Percentiles rank a stretch among this genome's conserved stretches.
These are phyloP conservation scores for Uloborus plumipes DNA, from an alignment of 2,888 invertebrate species.

Conservation along the genomic window DNA sequence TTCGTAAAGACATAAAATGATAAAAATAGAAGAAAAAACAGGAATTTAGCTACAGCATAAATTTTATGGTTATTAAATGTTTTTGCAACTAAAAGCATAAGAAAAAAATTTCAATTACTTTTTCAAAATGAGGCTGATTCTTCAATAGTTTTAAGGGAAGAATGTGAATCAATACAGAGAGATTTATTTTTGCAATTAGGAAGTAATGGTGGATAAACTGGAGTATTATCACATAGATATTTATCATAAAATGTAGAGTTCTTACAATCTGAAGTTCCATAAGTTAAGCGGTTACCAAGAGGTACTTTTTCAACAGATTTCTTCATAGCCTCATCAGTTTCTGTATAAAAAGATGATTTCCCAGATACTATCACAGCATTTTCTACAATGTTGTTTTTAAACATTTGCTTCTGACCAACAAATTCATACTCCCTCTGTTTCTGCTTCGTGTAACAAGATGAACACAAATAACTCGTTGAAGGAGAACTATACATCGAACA, in stretches of 20 bases:
- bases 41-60: too few species aligned
- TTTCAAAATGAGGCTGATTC: constrained; percentile 50
- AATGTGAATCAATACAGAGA: constrained; percentile 22
- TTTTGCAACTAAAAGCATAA: constrained; percentile 24
- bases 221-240: constrained; percentile 38
- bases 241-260: constrained; percentile 46
- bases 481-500: constrained; percentile 73
- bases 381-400: constrained; percentile 2
- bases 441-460: constrained; percentile 73
- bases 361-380: constrained; percentile 42
- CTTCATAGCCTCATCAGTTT: constrained; percentile 31
- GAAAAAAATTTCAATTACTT: constrained; percentile 5
- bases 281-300: constrained; percentile 5
- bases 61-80: too few species aligned
- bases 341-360: constrained; percentile 60
- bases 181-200: constrained; percentile 29
- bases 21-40: too few species aligned
- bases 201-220: constrained; percentile 12
- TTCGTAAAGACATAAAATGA: too few species aligned
- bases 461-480: constrained; percentile 74
- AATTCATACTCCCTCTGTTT: constrained; percentile 69
- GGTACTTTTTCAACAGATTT: constrained; percentile 51
- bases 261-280: constrained; percentile 25
- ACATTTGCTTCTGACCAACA: constrained; percentile 5
- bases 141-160: constrained; percentile 47